Conservation (phyloP, 2,797 vertebrate genomes). For the Enteromius radiatus region DNA sequence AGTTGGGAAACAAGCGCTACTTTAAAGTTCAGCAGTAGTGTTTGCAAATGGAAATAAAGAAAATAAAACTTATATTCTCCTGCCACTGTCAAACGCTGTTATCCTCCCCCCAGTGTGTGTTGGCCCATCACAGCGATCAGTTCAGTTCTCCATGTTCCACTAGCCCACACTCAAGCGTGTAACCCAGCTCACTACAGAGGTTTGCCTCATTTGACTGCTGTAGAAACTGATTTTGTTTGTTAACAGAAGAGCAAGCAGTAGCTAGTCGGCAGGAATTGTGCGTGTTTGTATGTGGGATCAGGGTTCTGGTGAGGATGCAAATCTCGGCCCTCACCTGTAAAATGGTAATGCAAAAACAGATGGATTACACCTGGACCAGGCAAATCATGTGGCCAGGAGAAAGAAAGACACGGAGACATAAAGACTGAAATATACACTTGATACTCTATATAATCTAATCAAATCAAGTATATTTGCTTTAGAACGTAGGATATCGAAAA, state of each 20-base stretch:
- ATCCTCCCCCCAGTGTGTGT: neutral
- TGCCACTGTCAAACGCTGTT: neutral
- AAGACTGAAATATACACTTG: conserved; percentile 26
- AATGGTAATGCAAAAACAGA: conserved; percentile 82
- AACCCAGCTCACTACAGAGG: conserved; percentile 76
- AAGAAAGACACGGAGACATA: conserved; percentile 28
- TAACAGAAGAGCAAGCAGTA: conserved; percentile 69
- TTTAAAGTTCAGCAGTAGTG: neutral
- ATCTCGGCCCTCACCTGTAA: conserved; percentile 81
- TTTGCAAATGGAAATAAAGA: neutral
- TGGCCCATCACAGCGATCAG: conserved; percentile 43
- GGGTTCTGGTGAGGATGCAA: conserved; percentile 75
- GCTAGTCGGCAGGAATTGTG: conserved; percentile 48
- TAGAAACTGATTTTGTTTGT: conserved; percentile 80
- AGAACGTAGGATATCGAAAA: neutral
- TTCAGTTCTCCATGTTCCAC: conserved; percentile 76
- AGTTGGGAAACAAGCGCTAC: neutral
- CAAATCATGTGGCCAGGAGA: conserved; percentile 73
- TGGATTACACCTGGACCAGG: conserved; percentile 74
- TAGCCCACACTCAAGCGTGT: conserved; percentile 84
- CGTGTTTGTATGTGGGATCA: conserved; percentile 65
- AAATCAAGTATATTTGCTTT: neutral
- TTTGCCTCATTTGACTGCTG: conserved; percentile 79
- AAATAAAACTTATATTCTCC: neutral
- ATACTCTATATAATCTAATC: conserved; percentile 22